Percentiles rank a stretch among this genome's conserved stretches.
phyloP scores from a whole-genome alignment of 2,797 vertebrate genomes.

The Channa striata region DNA sequence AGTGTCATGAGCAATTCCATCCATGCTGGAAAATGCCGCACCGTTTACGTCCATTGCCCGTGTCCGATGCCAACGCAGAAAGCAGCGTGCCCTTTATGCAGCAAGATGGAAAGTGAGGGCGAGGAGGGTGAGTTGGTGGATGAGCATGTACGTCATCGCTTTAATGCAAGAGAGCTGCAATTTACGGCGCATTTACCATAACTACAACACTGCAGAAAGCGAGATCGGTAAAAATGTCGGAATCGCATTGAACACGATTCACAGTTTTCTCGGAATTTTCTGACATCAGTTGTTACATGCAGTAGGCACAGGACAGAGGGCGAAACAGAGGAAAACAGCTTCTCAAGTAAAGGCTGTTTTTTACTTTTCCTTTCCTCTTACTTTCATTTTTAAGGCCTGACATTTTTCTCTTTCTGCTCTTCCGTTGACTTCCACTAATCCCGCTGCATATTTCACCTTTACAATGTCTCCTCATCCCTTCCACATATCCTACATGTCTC shows the following conservation, averaged over 20 bases:
- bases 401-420: background rate
- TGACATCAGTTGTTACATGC: background rate
- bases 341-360: background rate
- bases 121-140: background rate
- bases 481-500: constrained; percentile 36
- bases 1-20: too few relatives aligned
- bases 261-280: background rate
- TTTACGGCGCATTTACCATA: background rate
- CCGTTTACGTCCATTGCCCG: too few relatives aligned
- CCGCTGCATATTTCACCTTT: constrained; percentile 4
- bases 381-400: background rate
- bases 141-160: background rate
- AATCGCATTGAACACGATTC: background rate
- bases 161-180: background rate
- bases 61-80: background rate
- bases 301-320: too few relatives aligned
- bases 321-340: background rate
- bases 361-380: background rate
- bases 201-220: background rate
- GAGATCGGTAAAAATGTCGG: background rate
- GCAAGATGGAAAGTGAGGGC: background rate
- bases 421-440: constrained; percentile 6
- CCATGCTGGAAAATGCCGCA: too few relatives aligned
- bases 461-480: constrained; percentile 1
- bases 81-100: background rate